Evolutionary conservation across 2,888 invertebrate species (phyloP).

Genomic region (Ferrisia virgata): DNA sequence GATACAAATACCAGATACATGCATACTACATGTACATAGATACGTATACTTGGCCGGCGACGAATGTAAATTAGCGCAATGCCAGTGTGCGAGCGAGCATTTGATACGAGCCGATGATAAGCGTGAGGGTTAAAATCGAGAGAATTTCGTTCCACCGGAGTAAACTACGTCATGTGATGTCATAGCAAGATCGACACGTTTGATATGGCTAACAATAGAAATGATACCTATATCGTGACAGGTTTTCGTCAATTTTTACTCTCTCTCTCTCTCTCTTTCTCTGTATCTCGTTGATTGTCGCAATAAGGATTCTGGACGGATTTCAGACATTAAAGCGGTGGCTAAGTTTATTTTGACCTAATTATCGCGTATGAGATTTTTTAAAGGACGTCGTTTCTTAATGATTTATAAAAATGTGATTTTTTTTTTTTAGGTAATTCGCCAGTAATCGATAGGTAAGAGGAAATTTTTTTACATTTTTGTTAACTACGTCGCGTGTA

Average conservation of each 20-base stretch:
- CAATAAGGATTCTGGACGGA: neutral
- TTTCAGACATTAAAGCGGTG: neutral
- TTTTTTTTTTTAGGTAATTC: no score
- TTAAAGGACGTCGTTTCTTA: no score
- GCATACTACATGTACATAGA: no score
- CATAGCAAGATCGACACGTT: neutral
- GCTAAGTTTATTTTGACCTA: neutral
- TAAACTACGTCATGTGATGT: neutral
- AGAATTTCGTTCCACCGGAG: neutral
- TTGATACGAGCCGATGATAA: neutral
- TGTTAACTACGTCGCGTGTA: no score
- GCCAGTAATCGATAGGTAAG: no score
- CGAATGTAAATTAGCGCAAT: conserved; percentile 12
- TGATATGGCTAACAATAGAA: neutral
- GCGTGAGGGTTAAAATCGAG: conserved; percentile 18
- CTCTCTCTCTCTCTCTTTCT: no score
- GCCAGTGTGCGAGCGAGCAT: conserved; percentile 12
- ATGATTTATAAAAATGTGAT: no score
- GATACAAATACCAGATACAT: no score
- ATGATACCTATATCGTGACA: neutral
- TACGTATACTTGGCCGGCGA: neutral
- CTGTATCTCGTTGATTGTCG: neutral
- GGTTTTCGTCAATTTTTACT: neutral
- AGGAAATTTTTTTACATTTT: no score
- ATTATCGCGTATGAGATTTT: no score